Base-by-base conservation (phyloP, 2,113 vertebrate genomes). In the Lathamus discolor region DNA sequence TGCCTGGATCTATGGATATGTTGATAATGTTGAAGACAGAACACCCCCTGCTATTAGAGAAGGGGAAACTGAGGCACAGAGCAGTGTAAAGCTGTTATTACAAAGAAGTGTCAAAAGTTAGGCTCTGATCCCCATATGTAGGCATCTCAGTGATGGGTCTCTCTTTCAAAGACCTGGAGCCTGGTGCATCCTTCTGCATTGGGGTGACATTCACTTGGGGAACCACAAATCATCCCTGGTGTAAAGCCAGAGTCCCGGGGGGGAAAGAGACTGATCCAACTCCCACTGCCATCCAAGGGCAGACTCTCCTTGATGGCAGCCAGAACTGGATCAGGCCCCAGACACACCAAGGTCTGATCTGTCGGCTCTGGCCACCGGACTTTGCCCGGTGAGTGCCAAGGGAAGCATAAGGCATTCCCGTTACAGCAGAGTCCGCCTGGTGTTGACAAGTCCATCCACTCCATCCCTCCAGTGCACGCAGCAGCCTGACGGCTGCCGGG, bases 401-500 rank as follows among this genome's bases (percentile, higher is more conserved):
- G 96, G 91, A 85, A 92, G 67, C 95, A 94, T 37, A 93, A 95
- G 91, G 95, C 62, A 69, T 23, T 15, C 52, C 90, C 44, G 28
- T 85, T 84, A 49, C 92, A 67, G 80, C 88, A 85, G 91, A 93
- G 91, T 62, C 93, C 10, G 28, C 59, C 92, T 94, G 92, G 74
- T 95, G 96, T 91, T 95, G 85, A 86, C 4, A 0, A 84, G 93
- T 80, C 95, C 93, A 89, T 87, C 93, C 73, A 62, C 92, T 92
- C 92, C 91, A 93, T 91, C 92, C 52, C 73, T 66, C 90, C 1
- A 48, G 66, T 61, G 9, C 86, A 76, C 44, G 44, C 95, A 95
- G 94, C 96, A 97, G 93, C 69, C 93, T 84, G 93, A 82, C 95
- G 95, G 92, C 88, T 96, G 96, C 95, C 96, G 95, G 49, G 80